Conservation (phyloP, 2,888 invertebrate genomes). For the Ormyrus thymus region DNA sequence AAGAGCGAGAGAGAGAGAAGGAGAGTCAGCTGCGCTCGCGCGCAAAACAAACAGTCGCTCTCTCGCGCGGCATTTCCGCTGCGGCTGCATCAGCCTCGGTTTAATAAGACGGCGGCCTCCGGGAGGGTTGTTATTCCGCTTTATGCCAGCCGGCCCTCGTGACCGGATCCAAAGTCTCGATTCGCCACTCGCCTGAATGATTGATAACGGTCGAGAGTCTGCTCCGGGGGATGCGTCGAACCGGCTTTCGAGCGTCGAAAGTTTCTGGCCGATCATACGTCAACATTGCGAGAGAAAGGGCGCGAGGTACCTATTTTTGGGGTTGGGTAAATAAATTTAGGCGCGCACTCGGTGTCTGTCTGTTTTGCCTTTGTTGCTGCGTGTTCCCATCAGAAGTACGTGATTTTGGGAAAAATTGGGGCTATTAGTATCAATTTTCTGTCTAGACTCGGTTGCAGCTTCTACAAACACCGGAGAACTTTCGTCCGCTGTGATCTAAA, state of each 20-base stretch:
- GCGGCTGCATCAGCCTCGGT: slow-evolving; percentile 3
- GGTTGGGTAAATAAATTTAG: no score
- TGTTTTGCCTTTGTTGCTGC: no score
- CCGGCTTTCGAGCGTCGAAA: no score
- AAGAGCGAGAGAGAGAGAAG: neutral
- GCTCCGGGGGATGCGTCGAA: neutral
- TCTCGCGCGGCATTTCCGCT: neutral
- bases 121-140: slow-evolving; percentile 29
- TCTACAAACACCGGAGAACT: no score
- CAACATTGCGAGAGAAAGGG: no score
- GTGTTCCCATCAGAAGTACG: neutral
- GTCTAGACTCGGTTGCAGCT: no score
- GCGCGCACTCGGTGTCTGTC: no score
- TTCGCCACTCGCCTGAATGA: slow-evolving; percentile 13
- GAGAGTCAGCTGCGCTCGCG: neutral
- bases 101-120: slow-evolving; percentile 45
- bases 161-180: slow-evolving; percentile 46
- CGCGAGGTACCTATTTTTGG: no score
- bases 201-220: slow-evolving; percentile 42
- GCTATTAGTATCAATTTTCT: no score
- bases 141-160: slow-evolving; percentile 35
- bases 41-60: slow-evolving; percentile 38
- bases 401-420: neutral
- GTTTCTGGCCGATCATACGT: no score
- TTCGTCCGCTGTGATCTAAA: no score